Evolutionary conservation across 2,888 invertebrate genomes (phyloP).

Genomic region (Anoplius nigerrimus): DNA sequence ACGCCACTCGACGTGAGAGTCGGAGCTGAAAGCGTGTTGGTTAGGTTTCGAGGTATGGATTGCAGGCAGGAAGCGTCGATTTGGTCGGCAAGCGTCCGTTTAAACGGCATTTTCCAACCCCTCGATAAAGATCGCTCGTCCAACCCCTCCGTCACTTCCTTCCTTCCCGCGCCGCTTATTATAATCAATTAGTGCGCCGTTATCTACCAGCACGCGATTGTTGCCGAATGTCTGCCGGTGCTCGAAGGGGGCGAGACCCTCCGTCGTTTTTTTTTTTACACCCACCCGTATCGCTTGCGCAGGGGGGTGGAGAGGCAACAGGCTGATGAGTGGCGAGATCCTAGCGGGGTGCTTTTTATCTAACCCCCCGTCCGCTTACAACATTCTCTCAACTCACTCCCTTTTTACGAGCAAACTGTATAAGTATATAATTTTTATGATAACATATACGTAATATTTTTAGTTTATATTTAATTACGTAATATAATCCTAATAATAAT

Average conservation of each 20-base stretch:
- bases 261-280: slow-evolving; percentile 61
- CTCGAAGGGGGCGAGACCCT: slow-evolving; percentile 66
- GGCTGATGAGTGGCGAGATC: slow-evolving; percentile 72
- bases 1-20: background rate
- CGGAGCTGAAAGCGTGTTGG: background rate
- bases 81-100: slow-evolving; percentile 28
- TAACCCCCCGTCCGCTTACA: no score
- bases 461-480: no score
- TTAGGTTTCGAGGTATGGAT: slow-evolving; percentile 23
- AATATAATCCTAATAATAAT: no score
- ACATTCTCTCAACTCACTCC: no score
- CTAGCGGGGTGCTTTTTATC: slow-evolving; percentile 14
- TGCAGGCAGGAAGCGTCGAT: slow-evolving; percentile 31
- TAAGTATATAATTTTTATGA: no score
- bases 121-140: slow-evolving; percentile 20
- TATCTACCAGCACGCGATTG: slow-evolving; percentile 69
- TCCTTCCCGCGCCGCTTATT: slow-evolving; percentile 58
- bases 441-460: no score
- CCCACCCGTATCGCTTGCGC: slow-evolving; percentile 45
- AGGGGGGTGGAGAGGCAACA: slow-evolving; percentile 67
- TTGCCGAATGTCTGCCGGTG: slow-evolving; percentile 15
- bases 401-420: no score
- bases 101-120: slow-evolving; percentile 40
- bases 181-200: slow-evolving; percentile 73
- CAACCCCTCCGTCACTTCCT: slow-evolving; percentile 8